Percentiles rank a stretch among this genome's conserved stretches.
These are phyloP conservation scores for Arvicanthis niloticus DNA, from an alignment of 2,113 vertebrate genomes.

Conservation along the genomic window DNA sequence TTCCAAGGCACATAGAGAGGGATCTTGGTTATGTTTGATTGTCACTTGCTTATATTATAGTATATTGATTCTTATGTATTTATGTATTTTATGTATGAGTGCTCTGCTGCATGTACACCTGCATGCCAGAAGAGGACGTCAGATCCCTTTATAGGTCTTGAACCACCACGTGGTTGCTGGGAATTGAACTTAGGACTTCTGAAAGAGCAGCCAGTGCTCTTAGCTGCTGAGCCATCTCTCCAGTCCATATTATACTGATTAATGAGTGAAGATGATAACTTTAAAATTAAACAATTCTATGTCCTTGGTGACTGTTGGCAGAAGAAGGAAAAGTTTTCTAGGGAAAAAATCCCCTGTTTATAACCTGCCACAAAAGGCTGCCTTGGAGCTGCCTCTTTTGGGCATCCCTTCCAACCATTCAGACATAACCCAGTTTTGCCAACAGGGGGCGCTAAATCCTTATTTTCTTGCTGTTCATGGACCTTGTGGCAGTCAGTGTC, in stretches of 20 bases:
- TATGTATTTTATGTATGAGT: no score
- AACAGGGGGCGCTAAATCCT: conserved; percentile 83
- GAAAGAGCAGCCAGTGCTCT: no score
- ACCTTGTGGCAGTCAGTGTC: neutral
- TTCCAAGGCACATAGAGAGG: neutral
- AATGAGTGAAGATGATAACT: neutral
- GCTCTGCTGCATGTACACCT: no score
- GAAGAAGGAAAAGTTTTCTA: neutral
- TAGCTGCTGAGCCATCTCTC: no score
- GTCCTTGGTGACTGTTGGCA: neutral
- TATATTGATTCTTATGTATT: neutral
- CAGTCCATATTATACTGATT: neutral
- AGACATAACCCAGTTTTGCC: conserved; percentile 62
- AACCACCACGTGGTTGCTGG: no score
- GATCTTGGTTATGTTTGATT: neutral
- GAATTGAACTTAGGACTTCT: no score
- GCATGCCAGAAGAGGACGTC: no score
- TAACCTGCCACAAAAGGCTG: no score
- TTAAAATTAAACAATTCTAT: neutral
- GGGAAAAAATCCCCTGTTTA: neutral
- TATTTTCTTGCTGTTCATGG: neutral
- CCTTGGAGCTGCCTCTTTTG: neutral
- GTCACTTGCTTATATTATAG: neutral
- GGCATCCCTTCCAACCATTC: neutral
- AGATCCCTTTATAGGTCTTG: no score